Base-by-base conservation (phyloP, 2,113 vertebrate genomes). In the Mellivora capensis region DNA sequence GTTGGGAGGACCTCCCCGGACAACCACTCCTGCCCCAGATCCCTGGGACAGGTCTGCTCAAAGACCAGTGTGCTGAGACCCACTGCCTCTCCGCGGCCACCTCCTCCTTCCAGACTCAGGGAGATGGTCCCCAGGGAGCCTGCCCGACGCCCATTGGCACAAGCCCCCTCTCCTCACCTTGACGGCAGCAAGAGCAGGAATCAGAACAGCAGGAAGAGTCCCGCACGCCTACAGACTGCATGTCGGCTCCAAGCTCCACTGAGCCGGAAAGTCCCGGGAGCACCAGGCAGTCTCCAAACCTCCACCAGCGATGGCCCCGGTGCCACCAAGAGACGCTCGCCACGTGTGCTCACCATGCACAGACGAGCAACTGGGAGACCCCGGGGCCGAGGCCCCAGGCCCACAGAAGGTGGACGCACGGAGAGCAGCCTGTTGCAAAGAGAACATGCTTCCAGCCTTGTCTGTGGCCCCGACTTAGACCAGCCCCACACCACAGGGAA, bases 401-500 rank as follows among this genome's bases (percentile, higher is more conserved):
- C 74, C 47, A n/a, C 10, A 34, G 77, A 11, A 18, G 44, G 15
- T 11, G 29, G 47, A 34, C 18, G 2, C 31, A 29, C 13, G 11
- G 8, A n/a, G 21, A n/a, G 42, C 61, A 42, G 42, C 47, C 5
- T 2, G 15, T 6, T 9, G 3, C 71, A 80, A 2, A 72, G 74
- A 42, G 17, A 57, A 27, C 15, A 2, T 4, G 29, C 81, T 49
- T 37, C 71, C 18, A 6, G 11, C 7, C 0, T 8, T 6, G 54
- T 1, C 3, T 10, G 17, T 4, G 27, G 8, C 15, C 69, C 62
- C 57, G 25, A 37, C 10, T 8, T 20, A 59, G 67, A 13, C 49
- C 62, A 9, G 14, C 0, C 0, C 0, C 1, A 7, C 54, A 12
- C 2, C 1, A 11, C 27, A n/a, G 76, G 2, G 0, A 17, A 25